These are phyloP conservation scores for Enteromius trimaculatus DNA, from an alignment of 2,797 vertebrate species.

Conservation along the genomic window DNA sequence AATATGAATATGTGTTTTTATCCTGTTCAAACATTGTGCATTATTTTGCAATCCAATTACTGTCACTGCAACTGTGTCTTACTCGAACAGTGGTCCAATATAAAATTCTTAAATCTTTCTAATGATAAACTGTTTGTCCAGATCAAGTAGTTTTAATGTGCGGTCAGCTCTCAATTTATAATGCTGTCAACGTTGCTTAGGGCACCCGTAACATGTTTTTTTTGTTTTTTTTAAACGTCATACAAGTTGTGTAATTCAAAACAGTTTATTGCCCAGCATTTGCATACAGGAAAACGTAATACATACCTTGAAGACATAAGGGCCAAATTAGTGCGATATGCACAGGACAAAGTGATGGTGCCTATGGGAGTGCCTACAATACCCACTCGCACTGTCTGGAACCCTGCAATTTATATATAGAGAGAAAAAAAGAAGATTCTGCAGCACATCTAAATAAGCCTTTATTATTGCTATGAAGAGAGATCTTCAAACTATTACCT, in stretches of 20 bases:
- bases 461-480: neutral
- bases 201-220: neutral
- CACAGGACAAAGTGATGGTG: conserved; percentile 94
- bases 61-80: neutral
- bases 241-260: neutral
- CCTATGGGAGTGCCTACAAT: conserved; percentile 96
- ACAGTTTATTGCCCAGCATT: neutral
- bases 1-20: neutral
- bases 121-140: neutral
- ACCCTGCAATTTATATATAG: conserved; percentile 76
- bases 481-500: conserved; percentile 77
- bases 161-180: neutral
- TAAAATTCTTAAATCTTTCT: neutral
- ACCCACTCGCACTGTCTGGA: conserved; percentile 95
- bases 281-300: neutral
- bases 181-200: neutral
- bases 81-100: neutral
- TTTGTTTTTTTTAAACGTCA: neutral
- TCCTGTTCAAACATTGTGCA: neutral
- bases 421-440: neutral
- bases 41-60: neutral
- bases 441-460: neutral
- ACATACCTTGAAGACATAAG: conserved; percentile 96
- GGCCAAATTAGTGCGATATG: conserved; percentile 96
- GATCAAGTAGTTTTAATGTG: neutral